Base-by-base conservation (phyloP, 1,140 invertebrate species). In the Aradophagus sp. region DNA sequence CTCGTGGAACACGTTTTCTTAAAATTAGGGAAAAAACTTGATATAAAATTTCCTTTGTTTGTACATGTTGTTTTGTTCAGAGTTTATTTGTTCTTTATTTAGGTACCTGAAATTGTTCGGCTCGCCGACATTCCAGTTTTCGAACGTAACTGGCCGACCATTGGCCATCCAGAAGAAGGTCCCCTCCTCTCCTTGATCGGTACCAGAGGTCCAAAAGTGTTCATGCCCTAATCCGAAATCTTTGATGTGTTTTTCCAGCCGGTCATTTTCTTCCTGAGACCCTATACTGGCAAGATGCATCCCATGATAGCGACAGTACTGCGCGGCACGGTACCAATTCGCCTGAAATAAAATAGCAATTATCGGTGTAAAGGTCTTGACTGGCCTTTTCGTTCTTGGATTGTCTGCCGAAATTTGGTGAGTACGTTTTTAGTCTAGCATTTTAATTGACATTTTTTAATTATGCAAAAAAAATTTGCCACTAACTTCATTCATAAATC, bases 81-180 rank as follows among this genome's bases (percentile, higher is more conserved):
- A n/a, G n/a, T n/a, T n/a, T n/a, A n/a, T n/a, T n/a, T n/a, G n/a
- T n/a, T n/a, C n/a, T n/a, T n/a, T n/a, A n/a, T n/a, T n/a, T n/a
- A n/a, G n/a, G n/a, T 76, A 86, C 76, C 93, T 89, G 88, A 95
- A 95, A 86, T 95, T 95, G 83, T 95, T 95, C 0, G 94, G 93
- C 78, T 95, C 93, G 3, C 93, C 95, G 5, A 94, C 92, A 84
- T 96, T 96, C 94, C 94, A 96, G 81, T 96, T 96, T 55, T 93
- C 94, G 84, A 93, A 96, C 17, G 93, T 95, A 19, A 96, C 89
- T 4, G 94, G 94, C 52, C 92, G 87, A 7, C 95, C 95, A 56
- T 92, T 95, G 5, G 94, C 91, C 93, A 96, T 94, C 94, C 95
- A 96, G 87, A 95, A 95, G 88, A 95, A 96, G 45, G 89, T 90